Evolutionary conservation across 92 coral and sea anemone genomes (phyloP).

Genomic region (Isaurus tuberculatus): DNA sequence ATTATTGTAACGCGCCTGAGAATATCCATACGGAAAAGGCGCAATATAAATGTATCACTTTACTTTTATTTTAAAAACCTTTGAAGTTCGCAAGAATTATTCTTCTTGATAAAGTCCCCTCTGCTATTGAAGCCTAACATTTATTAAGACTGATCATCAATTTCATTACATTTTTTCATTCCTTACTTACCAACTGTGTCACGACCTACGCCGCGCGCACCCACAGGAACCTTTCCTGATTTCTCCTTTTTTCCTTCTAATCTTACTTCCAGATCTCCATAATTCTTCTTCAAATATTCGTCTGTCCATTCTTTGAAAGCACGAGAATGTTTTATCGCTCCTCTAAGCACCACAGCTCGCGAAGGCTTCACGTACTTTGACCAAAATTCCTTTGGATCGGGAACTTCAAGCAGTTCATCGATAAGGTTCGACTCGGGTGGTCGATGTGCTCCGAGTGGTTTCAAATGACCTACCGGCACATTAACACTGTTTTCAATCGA

Average conservation of each 20-base stretch:
- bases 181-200: slow-evolving; percentile 73
- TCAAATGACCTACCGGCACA: slow-evolving; percentile 78
- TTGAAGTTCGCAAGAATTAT: no score
- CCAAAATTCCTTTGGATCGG: slow-evolving; percentile 90
- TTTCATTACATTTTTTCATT: no score
- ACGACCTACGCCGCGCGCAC: slow-evolving; percentile 91
- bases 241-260: slow-evolving; percentile 92
- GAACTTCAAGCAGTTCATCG: slow-evolving; percentile 79
- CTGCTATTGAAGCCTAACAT: no score
- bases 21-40: no score
- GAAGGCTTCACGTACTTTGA: slow-evolving; percentile 84
- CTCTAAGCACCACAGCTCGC: slow-evolving; percentile 82
- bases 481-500: neutral
- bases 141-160: no score
- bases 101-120: no score
- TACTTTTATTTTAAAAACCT: no score
- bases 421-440: slow-evolving; percentile 72
- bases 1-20: no score
- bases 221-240: slow-evolving; percentile 76
- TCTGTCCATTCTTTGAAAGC: slow-evolving; percentile 91
- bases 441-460: slow-evolving; percentile 85
- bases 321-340: slow-evolving; percentile 81
- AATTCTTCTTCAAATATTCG: slow-evolving; percentile 71
- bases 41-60: no score
- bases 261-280: slow-evolving; percentile 83